Conservation (phyloP, 2,113 vertebrate genomes). For the Oriolus oriolus region DNA sequence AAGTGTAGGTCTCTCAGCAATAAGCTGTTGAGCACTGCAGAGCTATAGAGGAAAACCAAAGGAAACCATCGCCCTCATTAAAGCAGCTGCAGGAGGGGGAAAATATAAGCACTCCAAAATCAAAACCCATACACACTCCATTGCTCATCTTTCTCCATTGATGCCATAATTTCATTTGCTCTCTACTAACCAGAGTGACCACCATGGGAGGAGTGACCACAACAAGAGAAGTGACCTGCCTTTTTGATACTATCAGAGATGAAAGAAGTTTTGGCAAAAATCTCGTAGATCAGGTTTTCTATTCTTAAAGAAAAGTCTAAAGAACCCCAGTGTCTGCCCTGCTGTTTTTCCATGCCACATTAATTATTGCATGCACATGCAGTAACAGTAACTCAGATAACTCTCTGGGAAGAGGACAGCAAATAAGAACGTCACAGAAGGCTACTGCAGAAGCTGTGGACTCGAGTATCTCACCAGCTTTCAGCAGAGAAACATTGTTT, state of each 20-base stretch:
- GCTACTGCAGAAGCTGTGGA: neutral
- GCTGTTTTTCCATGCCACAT: neutral
- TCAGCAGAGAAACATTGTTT: neutral
- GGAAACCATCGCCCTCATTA: neutral
- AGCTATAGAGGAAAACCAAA: neutral
- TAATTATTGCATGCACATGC: neutral
- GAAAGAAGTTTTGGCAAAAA: neutral
- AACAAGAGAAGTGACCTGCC: neutral
- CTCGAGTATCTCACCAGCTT: neutral
- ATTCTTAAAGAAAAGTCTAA: neutral
- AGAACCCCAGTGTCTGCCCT: neutral
- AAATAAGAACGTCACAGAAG: neutral
- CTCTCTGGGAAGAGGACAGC: neutral
- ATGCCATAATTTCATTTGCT: neutral
- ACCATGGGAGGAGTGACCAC: accelerated
- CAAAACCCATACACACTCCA: neutral
- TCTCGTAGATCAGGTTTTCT: neutral
- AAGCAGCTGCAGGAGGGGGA: neutral
- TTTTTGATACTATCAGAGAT: neutral
- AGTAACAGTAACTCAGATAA: neutral
- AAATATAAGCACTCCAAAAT: neutral
- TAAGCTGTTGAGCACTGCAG: neutral
- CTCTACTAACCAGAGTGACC: neutral
- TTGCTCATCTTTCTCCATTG: neutral
- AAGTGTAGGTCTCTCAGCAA: neutral